phyloP scores from a whole-genome alignment of 2,113 vertebrate genomes.

The Spheniscus mendiculus region DNA sequence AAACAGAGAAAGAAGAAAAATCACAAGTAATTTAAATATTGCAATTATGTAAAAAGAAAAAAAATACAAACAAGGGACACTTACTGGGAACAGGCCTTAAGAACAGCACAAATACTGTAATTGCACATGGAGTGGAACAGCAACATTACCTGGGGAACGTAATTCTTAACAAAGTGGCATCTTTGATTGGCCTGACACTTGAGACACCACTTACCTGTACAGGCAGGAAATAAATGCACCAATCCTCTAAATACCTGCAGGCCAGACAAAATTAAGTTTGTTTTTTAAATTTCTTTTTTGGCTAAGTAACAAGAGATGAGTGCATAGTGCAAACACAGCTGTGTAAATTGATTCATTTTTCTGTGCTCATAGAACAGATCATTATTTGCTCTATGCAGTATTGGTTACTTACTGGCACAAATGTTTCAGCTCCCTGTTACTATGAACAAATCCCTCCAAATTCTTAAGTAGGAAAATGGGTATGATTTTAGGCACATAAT shows the following conservation, averaged over 20 bases:
- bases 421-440: constrained; percentile 63
- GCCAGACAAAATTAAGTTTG: constrained; percentile 81
- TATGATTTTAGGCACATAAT: constrained; percentile 31
- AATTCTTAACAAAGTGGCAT: constrained; percentile 81
- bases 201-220: constrained; percentile 83
- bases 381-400: constrained; percentile 44
- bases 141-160: constrained; percentile 70
- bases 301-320: constrained; percentile 68
- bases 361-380: not conserved
- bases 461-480: constrained; percentile 39
- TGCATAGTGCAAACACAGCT: constrained; percentile 37
- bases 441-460: constrained; percentile 67
- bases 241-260: constrained; percentile 75
- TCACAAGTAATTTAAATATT: constrained; percentile 51
- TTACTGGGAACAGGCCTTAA: constrained; percentile 87
- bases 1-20: constrained; percentile 70
- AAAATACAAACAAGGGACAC: constrained; percentile 79
- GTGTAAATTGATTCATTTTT: constrained; percentile 35
- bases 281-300: not conserved
- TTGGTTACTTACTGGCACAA: constrained; percentile 4
- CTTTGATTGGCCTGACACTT: constrained; percentile 80
- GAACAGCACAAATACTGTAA: constrained; percentile 90
- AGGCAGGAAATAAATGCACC: constrained; percentile 75
- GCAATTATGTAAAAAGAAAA: not conserved
- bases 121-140: constrained; percentile 93